Conservation (phyloP, 2,797 vertebrate species). For the Loris lydekkerianus region DNA sequence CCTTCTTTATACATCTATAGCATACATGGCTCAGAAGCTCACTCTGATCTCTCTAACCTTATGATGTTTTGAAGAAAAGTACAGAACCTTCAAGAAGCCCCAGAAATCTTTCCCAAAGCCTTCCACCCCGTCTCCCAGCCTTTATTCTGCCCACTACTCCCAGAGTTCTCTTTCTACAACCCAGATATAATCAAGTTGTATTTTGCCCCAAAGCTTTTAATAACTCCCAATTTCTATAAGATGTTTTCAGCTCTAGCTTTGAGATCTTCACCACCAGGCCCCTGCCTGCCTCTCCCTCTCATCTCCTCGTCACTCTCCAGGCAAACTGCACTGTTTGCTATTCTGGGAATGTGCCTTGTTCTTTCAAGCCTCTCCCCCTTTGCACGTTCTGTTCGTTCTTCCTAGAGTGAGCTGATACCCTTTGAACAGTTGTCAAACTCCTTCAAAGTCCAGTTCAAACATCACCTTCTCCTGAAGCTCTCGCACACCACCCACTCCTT, state of each 20-base stretch:
- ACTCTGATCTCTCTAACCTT: background rate
- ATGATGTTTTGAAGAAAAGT: background rate
- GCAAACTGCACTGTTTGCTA: slow-evolving; percentile 19
- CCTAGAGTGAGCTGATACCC: background rate
- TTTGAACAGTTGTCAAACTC: slow-evolving; percentile 68
- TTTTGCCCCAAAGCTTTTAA: background rate
- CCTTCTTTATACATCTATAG: background rate
- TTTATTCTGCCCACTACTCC: background rate
- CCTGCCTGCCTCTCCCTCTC: slow-evolving; percentile 1
- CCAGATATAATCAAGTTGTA: background rate
- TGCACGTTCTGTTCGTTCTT: slow-evolving; percentile 27
- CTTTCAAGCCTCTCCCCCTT: slow-evolving; percentile 48
- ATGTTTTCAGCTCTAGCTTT: slow-evolving; percentile 7
- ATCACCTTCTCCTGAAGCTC: background rate
- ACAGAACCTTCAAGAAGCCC: background rate
- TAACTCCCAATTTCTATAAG: background rate
- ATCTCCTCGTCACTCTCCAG: background rate
- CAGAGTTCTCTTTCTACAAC: slow-evolving; percentile 5
- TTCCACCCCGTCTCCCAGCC: background rate
- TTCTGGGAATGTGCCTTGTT: slow-evolving; percentile 30
- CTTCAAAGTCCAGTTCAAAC: slow-evolving; percentile 72
- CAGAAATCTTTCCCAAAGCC: background rate
- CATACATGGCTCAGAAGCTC: background rate
- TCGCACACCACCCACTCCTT: background rate
- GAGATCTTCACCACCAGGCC: background rate